Percentiles rank a stretch among this genome's conserved stretches.
Conservation (phyloP, 2,888 invertebrate species). For the Rhagonycha fulva region DNA sequence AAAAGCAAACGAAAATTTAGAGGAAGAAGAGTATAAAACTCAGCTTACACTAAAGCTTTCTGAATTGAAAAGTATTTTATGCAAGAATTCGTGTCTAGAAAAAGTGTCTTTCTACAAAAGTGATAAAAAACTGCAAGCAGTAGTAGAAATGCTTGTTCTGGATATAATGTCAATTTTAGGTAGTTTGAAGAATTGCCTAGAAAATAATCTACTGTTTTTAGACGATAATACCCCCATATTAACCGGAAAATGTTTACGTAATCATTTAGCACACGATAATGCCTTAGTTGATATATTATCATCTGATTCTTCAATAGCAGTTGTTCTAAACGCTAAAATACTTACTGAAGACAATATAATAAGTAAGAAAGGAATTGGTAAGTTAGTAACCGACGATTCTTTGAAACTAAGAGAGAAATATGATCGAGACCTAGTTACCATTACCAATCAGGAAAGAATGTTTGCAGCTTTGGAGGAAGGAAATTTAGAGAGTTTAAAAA, state of each 20-base stretch:
- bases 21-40: neutral
- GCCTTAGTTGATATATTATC: neutral
- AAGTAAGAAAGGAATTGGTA: neutral
- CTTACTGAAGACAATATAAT: neutral
- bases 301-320: neutral
- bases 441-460: neutral
- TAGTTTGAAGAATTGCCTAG: neutral
- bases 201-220: neutral
- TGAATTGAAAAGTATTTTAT: neutral
- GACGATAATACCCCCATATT: neutral
- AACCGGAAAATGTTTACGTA: neutral
- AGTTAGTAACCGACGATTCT: neutral
- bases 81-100: neutral
- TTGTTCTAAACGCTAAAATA: neutral
- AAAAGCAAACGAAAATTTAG: no score
- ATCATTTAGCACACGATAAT: neutral
- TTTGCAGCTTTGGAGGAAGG: neutral
- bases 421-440: neutral
- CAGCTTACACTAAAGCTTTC: neutral
- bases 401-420: neutral
- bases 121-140: neutral
- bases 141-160: neutral
- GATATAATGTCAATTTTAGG: neutral
- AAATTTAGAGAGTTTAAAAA: neutral
- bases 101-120: neutral